phyloP scores from a whole-genome alignment of 2,797 vertebrate genomes.

The Halcyon badia region DNA sequence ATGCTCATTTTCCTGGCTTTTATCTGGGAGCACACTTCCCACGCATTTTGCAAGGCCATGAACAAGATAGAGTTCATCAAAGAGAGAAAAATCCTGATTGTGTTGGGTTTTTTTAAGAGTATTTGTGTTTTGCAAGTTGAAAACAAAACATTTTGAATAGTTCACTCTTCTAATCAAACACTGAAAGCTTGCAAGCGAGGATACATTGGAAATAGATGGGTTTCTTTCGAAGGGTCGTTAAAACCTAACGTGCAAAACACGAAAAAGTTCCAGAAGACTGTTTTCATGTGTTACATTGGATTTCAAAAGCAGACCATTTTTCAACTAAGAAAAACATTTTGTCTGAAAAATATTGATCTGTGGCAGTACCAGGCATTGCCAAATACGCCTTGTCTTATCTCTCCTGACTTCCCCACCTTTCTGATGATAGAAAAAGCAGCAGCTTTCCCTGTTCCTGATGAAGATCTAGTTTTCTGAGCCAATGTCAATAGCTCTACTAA shows the following conservation, averaged over 20 bases:
- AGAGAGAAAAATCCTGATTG: background rate
- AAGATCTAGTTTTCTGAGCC: conserved; percentile 6
- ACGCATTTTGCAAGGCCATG: background rate
- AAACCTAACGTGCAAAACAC: background rate
- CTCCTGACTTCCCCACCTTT: conserved; percentile 30
- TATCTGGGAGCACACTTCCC: background rate
- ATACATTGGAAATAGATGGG: background rate
- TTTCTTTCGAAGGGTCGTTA: background rate
- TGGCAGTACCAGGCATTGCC: background rate
- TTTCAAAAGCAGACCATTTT: background rate
- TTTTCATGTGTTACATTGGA: background rate
- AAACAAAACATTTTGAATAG: background rate
- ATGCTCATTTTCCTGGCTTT: background rate
- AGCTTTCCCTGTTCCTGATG: conserved; percentile 15
- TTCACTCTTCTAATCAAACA: background rate
- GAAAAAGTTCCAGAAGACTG: background rate
- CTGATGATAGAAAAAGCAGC: conserved; percentile 24
- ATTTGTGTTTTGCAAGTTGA: background rate
- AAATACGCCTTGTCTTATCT: conserved; percentile 49
- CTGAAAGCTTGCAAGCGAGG: background rate
- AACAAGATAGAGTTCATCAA: background rate
- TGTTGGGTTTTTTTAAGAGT: background rate
- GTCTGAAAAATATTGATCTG: conserved; percentile 47
- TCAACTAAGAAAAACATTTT: background rate
- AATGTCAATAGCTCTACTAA: conserved; percentile 13